Evolutionary conservation across 2,797 vertebrate genomes (phyloP), one percentile per base, ranked within the genome.

Genomic region (Hydrophis major): DNA sequence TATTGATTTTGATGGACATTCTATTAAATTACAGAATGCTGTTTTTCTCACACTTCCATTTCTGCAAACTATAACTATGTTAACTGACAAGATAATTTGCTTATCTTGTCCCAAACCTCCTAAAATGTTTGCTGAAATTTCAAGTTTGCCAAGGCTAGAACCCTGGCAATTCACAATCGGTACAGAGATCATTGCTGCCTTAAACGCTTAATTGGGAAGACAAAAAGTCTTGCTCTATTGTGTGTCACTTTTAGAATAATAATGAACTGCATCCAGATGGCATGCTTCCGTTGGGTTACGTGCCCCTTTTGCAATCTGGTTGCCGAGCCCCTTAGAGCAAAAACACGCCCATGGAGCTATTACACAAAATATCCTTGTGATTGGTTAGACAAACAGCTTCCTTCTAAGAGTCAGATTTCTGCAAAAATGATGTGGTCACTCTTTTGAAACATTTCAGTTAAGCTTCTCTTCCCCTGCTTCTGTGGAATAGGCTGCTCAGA

Each of bases 211-310:
- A 32, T 61, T 86, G 56, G 20, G 16, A 53, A 89, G 74, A 16
- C 50, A 37, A 20, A 63, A 55, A 55, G 78, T 11, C 32, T 56
- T 11, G 37, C 14, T 66, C 10, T 63, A 0, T n/a, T 88, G 50
- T 63, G 59, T 55, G 63, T 92, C 50, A 87, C 47, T 86, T 86
- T 92, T 32, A 47, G 88, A 90, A 86, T 78, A 60, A 86, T 60
- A 88, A 90, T 42, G 37, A 93, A 78, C 86, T 88, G 10, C 63
- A 93, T 88, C 83, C 61, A 88, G 61, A 88, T 91, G 61, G 86
- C 53, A 37, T 88, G 37, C n/a, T 90, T 93, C 61, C 37, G 50
- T 13, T 27, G 83, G 20, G 5, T 27, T n/a, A 78, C 10, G 47
- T 83, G 42, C 78, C 59, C 56, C 59, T 56, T n/a, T 90, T 25